A percentile compares a stretch with the other conserved stretches of the same genome.
phyloP scores from a whole-genome alignment of 2,113 vertebrate genomes.

The Diadophis punctatus region DNA sequence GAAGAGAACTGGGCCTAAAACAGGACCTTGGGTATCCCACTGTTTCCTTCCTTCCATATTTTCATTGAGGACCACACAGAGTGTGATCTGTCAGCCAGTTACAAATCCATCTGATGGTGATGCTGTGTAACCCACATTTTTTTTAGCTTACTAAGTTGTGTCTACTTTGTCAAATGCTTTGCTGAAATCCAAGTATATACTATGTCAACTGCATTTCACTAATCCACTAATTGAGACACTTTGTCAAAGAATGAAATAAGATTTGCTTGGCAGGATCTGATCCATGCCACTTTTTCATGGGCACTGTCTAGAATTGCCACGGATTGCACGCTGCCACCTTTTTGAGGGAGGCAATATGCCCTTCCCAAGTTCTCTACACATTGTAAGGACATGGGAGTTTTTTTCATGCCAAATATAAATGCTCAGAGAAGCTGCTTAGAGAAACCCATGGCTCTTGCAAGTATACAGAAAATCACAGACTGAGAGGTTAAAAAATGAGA shows the following conservation, averaged over 20 bases:
- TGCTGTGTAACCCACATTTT: too few species aligned
- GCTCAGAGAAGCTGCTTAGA: neutral
- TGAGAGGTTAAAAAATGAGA: neutral
- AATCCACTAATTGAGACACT: too few species aligned
- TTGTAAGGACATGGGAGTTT: neutral
- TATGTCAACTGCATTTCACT: too few species aligned
- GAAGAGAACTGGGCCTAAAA: too few species aligned
- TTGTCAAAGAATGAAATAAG: too few species aligned
- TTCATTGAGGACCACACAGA: too few species aligned
- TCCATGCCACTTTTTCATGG: neutral
- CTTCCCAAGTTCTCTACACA: neutral
- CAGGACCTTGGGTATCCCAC: too few species aligned
- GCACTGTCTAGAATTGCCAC: neutral
- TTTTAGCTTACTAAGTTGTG: neutral
- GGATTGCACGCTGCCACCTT: neutral
- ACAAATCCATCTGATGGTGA: too few species aligned
- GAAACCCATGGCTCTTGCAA: neutral
- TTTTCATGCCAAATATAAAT: neutral
- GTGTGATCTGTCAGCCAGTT: too few species aligned
- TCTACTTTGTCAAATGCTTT: too few species aligned
- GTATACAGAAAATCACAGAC: neutral
- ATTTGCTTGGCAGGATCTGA: neutral
- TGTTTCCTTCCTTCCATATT: too few species aligned
- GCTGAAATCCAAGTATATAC: too few species aligned
- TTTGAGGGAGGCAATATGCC: neutral